Percentiles rank a stretch among this genome's conserved stretches.
Evolutionary conservation across 30 jellyfish, hydroid and myxozoan species (phyloP).

Genomic region (Hydractinia symbiolongicarpus): DNA sequence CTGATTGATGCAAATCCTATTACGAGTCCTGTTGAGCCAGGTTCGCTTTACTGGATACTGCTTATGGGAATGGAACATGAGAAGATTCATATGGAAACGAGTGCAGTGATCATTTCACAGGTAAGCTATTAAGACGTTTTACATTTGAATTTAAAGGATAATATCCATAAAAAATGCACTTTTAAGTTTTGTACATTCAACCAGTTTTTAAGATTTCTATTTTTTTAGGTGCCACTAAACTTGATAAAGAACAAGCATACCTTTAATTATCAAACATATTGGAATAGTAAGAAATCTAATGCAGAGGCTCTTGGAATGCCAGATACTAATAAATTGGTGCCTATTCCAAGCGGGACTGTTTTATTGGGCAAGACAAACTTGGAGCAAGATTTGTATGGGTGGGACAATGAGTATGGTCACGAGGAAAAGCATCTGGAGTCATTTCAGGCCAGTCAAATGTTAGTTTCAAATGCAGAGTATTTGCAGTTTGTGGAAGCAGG

Average conservation of each 20-base stretch:
- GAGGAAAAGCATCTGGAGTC: slow-evolving; percentile 17
- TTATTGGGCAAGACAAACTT: slow-evolving; percentile 18
- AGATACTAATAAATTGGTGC: slow-evolving; percentile 9
- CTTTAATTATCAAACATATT: slow-evolving; percentile 18
- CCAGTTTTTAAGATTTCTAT: not conserved
- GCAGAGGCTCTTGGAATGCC: not conserved
- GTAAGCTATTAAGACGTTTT: too few relatives aligned
- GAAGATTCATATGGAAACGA: slow-evolving; percentile 30
- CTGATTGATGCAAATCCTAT: slow-evolving; percentile 27
- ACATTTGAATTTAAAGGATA: too few relatives aligned
- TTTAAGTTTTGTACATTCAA: too few relatives aligned
- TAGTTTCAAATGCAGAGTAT: slow-evolving; percentile 37
- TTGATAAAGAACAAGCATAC: slow-evolving; percentile 20
- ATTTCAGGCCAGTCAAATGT: slow-evolving; percentile 35
- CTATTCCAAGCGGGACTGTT: slow-evolving; percentile 27
- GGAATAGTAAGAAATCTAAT: not conserved
- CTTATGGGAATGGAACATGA: slow-evolving; percentile 37
- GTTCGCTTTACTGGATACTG: slow-evolving; percentile 13
- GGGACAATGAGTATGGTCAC: slow-evolving; percentile 37
- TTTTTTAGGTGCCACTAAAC: slow-evolving; percentile 13
- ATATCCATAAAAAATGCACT: too few relatives aligned
- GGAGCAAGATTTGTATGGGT: slow-evolving; percentile 27
- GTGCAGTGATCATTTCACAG: slow-evolving; percentile 42
- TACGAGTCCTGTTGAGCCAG: slow-evolving; percentile 7
- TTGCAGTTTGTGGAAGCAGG: slow-evolving; percentile 37